phyloP scores from a whole-genome alignment of 1,140 invertebrate genomes.

The Cataglyphis hispanica region DNA sequence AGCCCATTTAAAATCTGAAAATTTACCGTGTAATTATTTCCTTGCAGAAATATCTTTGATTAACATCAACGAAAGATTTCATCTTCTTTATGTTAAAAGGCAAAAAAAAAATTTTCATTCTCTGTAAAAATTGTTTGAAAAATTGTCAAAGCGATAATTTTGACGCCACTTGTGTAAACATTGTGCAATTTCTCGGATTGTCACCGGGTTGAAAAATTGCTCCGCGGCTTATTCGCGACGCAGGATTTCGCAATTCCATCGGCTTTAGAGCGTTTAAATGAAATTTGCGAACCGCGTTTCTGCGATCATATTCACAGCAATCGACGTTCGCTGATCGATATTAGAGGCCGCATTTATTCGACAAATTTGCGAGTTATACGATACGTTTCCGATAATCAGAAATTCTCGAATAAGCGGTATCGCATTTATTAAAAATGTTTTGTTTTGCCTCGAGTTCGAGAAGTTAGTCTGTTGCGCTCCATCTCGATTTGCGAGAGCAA shows the following conservation, averaged over 20 bases:
- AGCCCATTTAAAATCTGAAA: background rate
- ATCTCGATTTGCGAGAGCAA: constrained; percentile 24
- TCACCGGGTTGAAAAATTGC: constrained; percentile 1
- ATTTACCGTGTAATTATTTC: background rate
- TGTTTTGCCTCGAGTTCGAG: background rate
- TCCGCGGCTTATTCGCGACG: background rate
- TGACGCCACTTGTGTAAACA: background rate
- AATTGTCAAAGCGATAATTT: constrained; percentile 30
- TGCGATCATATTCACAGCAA: background rate
- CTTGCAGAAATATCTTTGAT: background rate
- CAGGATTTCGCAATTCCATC: background rate
- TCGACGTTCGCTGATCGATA: background rate
- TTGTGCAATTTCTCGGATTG: constrained; percentile 17
- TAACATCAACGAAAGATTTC: background rate
- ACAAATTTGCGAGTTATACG: background rate
- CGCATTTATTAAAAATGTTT: constrained; percentile 33
- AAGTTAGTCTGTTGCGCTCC: background rate
- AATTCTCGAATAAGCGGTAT: background rate
- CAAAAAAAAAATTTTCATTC: background rate
- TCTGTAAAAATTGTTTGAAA: background rate
- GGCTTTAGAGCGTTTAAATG: background rate
- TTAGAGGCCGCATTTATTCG: background rate
- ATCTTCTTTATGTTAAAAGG: background rate
- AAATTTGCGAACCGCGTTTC: constrained; percentile 15
- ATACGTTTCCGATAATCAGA: constrained; percentile 27